Conservation (phyloP, 2,888 invertebrate genomes). For the Microctonus hyperodae region DNA sequence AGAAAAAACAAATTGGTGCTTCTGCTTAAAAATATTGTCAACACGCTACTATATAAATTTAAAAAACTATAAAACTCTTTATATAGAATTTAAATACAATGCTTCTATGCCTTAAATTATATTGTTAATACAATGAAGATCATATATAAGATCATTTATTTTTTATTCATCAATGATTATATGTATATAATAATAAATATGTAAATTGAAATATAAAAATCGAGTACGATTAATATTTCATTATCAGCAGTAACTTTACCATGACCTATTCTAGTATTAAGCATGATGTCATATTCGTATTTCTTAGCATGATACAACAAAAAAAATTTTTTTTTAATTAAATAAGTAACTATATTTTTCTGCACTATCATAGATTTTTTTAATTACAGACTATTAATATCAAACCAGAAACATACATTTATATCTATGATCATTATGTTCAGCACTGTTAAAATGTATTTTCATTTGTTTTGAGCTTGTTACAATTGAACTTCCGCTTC, state of each 20-base stretch:
- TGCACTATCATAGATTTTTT: too few relatives aligned
- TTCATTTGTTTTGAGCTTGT: not conserved
- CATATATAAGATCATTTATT: conserved; percentile 8
- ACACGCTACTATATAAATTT: not conserved
- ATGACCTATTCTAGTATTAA: not conserved
- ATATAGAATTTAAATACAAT: not conserved
- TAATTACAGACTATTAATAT: too few relatives aligned
- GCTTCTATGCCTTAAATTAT: conserved; percentile 7
- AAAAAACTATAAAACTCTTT: not conserved
- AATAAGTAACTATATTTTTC: too few relatives aligned
- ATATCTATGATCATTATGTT: too few relatives aligned
- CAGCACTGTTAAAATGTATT: not conserved
- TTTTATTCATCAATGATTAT: conserved; percentile 23
- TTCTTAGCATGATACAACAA: not conserved
- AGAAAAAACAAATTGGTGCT: not conserved
- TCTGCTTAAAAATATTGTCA: not conserved
- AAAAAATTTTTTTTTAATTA: not conserved
- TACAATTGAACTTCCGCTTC: conserved; percentile 9
- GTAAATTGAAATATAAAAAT: not conserved
- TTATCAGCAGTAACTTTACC: not conserved
- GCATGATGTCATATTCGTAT: not conserved
- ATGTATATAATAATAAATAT: not conserved
- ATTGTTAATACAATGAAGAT: conserved; percentile 9
- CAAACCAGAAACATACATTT: too few relatives aligned
- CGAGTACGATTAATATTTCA: not conserved